These are phyloP conservation scores for Drosophila algonquin DNA, from an alignment of 2,888 invertebrate genomes.

Conservation along the genomic window DNA sequence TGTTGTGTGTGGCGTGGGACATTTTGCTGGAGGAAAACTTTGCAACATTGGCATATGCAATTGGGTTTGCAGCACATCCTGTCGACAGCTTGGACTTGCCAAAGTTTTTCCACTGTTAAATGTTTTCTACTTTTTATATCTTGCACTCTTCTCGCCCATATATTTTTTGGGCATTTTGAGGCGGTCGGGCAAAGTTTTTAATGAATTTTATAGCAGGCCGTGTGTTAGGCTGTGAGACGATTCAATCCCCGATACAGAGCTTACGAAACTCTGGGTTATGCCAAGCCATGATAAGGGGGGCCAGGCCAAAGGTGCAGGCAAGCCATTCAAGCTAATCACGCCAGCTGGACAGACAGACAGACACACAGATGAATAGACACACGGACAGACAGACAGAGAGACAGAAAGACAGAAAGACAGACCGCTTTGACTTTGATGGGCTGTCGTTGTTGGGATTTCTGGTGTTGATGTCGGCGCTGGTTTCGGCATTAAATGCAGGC, in stretches of 20 bases:
- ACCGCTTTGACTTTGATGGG: conserved; percentile 64
- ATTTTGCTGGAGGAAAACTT: conserved; percentile 61
- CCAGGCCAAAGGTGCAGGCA: conserved; percentile 55
- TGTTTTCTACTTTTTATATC: conserved; percentile 60
- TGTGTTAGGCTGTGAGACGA: conserved; percentile 32
- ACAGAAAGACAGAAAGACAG: conserved; percentile 38
- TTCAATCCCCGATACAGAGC: conserved; percentile 34
- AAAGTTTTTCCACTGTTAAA: conserved; percentile 75
- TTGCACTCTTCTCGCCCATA: conserved; percentile 20
- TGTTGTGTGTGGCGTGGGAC: conserved; percentile 40
- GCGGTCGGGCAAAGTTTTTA: conserved; percentile 66
- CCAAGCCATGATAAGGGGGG: conserved; percentile 22
- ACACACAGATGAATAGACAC: conserved; percentile 42
- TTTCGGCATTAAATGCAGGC: conserved; percentile 75
- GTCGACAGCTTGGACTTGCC: conserved; percentile 77
- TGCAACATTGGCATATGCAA: conserved; percentile 77
- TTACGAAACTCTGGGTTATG: conserved; percentile 24
- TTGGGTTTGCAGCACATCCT: conserved; percentile 80
- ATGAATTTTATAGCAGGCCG: conserved; percentile 77
- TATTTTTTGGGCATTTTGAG: conserved; percentile 45
- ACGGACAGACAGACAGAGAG: conserved; percentile 48
- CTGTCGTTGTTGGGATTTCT: conserved; percentile 39
- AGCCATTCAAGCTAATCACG: conserved; percentile 61
- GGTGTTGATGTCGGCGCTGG: conserved; percentile 53
- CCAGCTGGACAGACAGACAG: conserved; percentile 26